These are phyloP conservation scores for Naja naja DNA, from an alignment of 2,113 vertebrate species.

Conservation along the genomic window DNA sequence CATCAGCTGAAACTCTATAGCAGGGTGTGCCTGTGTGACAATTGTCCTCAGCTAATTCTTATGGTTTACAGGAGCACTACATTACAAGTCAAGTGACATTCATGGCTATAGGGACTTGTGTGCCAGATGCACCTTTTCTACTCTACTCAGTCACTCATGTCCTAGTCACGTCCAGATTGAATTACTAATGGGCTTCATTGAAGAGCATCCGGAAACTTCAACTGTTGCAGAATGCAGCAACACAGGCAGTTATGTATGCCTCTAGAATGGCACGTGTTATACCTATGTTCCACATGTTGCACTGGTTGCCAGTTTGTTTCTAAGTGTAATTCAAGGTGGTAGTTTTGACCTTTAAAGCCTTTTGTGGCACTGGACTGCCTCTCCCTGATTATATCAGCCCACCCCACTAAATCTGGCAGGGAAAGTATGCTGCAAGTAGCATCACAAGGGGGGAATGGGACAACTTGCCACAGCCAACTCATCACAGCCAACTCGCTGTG, in stretches of 20 bases:
- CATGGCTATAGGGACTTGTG: no score
- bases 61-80: not conserved
- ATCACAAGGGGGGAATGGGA: not conserved
- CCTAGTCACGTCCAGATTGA: no score
- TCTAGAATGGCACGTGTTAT: not conserved
- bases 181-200: no score
- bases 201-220: not conserved
- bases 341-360: not conserved
- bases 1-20: no score
- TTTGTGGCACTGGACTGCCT: not conserved
- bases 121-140: no score
- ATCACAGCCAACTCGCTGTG: no score
- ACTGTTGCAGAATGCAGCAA: no score
- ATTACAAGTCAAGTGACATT: not conserved
- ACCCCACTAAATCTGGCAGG: not conserved
- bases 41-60: not conserved
- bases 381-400: not conserved
- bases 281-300: not conserved
- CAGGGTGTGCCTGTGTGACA: no score
- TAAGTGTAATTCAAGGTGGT: not conserved
- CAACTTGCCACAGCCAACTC: no score
- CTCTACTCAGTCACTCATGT: no score
- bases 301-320: not conserved
- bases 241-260: not conserved
- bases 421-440: not conserved